Evolutionary conservation across 2,113 vertebrate species (phyloP).

Genomic region (Channa argus): DNA sequence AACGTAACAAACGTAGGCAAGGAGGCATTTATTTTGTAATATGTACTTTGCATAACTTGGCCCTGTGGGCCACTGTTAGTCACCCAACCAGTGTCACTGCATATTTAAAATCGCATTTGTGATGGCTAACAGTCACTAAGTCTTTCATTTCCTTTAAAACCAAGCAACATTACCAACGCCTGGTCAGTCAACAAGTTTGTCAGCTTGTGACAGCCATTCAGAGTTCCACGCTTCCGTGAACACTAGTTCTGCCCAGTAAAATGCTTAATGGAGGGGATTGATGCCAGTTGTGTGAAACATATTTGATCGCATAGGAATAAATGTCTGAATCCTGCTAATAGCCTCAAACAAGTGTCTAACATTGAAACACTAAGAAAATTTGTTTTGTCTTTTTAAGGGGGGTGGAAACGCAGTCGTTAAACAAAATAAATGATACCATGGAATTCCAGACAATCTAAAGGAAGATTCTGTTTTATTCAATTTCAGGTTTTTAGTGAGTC

Average conservation of each 20-base stretch:
- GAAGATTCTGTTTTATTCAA: too few species aligned
- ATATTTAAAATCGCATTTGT: constrained; percentile 19
- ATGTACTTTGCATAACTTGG: not conserved
- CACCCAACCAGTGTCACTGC: not conserved
- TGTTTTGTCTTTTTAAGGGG: too few species aligned
- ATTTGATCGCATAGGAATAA: not conserved
- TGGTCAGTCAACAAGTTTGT: constrained; percentile 37
- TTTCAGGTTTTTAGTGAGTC: too few species aligned
- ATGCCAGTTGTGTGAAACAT: constrained; percentile 1
- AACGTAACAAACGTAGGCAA: constrained; percentile 4
- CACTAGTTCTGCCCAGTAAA: not conserved
- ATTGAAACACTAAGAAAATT: too few species aligned
- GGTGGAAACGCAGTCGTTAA: too few species aligned
- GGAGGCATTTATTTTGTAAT: constrained; percentile 19
- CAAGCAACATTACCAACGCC: constrained; percentile 5
- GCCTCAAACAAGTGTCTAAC: not conserved
- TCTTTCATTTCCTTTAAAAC: constrained; percentile 50
- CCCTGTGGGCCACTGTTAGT: not conserved
- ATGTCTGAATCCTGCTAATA: not conserved
- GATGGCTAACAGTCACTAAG: constrained; percentile 16
- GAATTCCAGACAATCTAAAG: too few species aligned
- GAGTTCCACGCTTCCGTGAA: not conserved
- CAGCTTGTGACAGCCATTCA: constrained; percentile 18
- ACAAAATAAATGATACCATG: too few species aligned
- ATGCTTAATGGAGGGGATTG: constrained; percentile 10